Base-by-base conservation (phyloP, 2,797 vertebrate genomes). In the Poecilia wingei region DNA sequence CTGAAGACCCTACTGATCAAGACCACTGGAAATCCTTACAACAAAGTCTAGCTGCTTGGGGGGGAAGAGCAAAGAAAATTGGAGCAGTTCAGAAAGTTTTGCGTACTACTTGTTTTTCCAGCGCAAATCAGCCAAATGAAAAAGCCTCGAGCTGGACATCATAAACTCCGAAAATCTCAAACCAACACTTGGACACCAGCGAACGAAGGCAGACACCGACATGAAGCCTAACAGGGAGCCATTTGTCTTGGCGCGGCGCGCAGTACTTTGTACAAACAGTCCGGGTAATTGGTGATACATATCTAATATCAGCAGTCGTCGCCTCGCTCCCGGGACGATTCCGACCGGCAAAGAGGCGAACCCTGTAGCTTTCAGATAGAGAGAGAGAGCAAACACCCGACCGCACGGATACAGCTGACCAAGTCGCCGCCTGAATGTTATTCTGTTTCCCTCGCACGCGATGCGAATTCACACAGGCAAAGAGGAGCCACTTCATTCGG, bases 231-330 rank as follows among this genome's bases (percentile, higher is more conserved):
- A 87, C 86, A 90, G 93, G 93, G 92, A 89, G 92, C 92, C 93
- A 82, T 95, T 96, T 95, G 91, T 86, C 89, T 96, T 95, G 93
- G 94, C 94, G 59, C 74, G 36, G 83, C 84, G 43, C 88, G 79
- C 83, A 87, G 88, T 84, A 76, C 81, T 86, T 83, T 91, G 89
- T 81, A 86, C 89, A 93, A 93, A 94, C 82, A 85, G 89, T 86
- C 93, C 77, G 92, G 83, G 92, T 95, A 95, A 95, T 95, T 95
- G 93, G 94, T 89, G 94, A 96, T 95, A 95, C 93, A 93, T 94
- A 95, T 96, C 94, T 93, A 93, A 94, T 94, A 93, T 87, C 82
- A 76, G 84, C 92, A 95, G 95, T 95, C 94, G 94, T 94, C 94
- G 92, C 93, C 93, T 95, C 78, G n/a, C 91, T 94, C 92, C 91